A percentile compares a stretch with the other conserved stretches of the same genome.
Evolutionary conservation across 1,140 invertebrate genomes (phyloP).

Genomic region (Aricia agestis): DNA sequence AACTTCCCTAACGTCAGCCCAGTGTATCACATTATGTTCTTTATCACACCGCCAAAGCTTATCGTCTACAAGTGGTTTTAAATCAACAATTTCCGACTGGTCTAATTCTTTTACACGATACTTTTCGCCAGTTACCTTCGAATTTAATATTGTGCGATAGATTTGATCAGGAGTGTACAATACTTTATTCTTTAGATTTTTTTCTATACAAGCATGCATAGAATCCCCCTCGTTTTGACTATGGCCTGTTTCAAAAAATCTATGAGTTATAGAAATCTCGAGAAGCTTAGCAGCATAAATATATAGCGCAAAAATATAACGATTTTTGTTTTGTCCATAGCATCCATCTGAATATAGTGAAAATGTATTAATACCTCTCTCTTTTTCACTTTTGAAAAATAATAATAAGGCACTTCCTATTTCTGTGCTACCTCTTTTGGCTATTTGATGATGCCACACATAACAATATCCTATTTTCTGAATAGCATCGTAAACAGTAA

Average conservation of each 20-base stretch:
- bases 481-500: slow-evolving; percentile 30
- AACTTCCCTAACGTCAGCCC: slow-evolving; percentile 25
- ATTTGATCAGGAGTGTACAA: slow-evolving; percentile 1
- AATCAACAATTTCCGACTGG: background rate
- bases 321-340: slow-evolving; percentile 30
- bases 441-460: slow-evolving; percentile 27
- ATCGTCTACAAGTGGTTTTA: background rate
- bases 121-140: background rate
- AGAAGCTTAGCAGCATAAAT: slow-evolving; percentile 16
- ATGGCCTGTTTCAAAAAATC: slow-evolving; percentile 23
- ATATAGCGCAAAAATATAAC: slow-evolving; percentile 24
- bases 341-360: slow-evolving; percentile 29
- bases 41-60: slow-evolving; percentile 18
- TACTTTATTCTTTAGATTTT: slow-evolving; percentile 24
- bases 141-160: background rate
- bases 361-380: slow-evolving; percentile 17
- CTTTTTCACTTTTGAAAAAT: slow-evolving; percentile 17
- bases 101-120: background rate
- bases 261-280: slow-evolving; percentile 21
- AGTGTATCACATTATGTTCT: slow-evolving; percentile 17
- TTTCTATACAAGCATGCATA: slow-evolving; percentile 25
- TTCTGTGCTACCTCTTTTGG: slow-evolving; percentile 27
- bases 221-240: slow-evolving; percentile 27
- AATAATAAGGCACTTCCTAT: slow-evolving; percentile 26
- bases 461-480: slow-evolving; percentile 29